Base-by-base conservation (phyloP, 2,113 vertebrate genomes). In the Geothlypis trichas region DNA sequence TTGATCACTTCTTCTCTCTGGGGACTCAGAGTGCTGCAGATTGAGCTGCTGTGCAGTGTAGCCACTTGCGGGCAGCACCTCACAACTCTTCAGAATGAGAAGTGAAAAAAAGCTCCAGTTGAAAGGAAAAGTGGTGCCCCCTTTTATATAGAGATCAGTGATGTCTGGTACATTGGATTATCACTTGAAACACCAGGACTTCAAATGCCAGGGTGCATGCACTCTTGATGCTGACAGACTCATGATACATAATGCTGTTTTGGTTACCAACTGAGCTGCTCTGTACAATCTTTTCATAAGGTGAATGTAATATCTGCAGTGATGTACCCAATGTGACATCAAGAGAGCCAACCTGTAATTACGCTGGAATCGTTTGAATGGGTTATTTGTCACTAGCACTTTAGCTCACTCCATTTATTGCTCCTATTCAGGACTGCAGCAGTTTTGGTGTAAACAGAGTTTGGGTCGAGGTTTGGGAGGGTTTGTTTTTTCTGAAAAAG, bases 21-120 rank as follows among this genome's bases (percentile, higher is more conserved):
- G 92, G 92, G 93, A 96, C 77, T 47, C 10, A 0, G 88, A 78
- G 61, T 5, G 27, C 78, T 96, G 61, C 92, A 66, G 80, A 68
- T 63, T 3, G 11, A 75, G 88, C 90, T 93, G 92, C 92, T 95
- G 83, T 94, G 88, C 92, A 46, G 58, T 76, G 84, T 72, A 94
- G 80, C 96, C 96, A 94, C 95, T 95, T 97, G 96, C 96, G 90
- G 96, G 95, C 96, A 97, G 96, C 93, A 93, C 89, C 86, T 90
- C 90, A 96, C 96, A 96, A 46, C 95, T 96, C 90, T 95, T 97
- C 54, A 69, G 88, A 83, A 89, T 61, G 73, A 92, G 74, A 84
- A 96, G 86, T 90, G 92, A 96, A 94, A 96, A 97, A 92, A 57
- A 89, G 77, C 88, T 93, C 65, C 86, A 88, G 86, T 31, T 93